Conservation (phyloP, 2,888 invertebrate species). For the Drosophila kanekoi region DNA sequence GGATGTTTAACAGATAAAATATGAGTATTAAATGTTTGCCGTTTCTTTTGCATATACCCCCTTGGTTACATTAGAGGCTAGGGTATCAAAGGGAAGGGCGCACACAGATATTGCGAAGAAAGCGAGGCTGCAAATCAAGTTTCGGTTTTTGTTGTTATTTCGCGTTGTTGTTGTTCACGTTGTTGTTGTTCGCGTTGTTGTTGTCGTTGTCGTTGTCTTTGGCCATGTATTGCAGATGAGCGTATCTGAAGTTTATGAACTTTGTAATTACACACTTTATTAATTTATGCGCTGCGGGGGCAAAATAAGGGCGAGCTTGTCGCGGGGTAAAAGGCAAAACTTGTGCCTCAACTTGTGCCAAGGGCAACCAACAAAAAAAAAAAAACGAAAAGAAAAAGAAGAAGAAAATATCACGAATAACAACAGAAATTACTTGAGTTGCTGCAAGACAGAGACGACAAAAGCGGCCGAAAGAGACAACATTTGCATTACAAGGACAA, state of each 20-base stretch:
- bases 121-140: conserved; percentile 38
- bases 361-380: conserved; percentile 12
- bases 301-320: not conserved
- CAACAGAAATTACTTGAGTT: conserved; percentile 28
- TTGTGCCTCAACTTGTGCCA: conserved; percentile 23
- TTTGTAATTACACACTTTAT: conserved; percentile 82
- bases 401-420: conserved; percentile 24
- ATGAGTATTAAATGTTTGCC: not conserved
- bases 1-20: not conserved
- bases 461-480: conserved; percentile 3
- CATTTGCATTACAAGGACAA: conserved; percentile 32
- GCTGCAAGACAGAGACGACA: conserved; percentile 4
- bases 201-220: conserved; percentile 36
- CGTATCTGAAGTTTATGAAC: conserved; percentile 77
- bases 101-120: not conserved
- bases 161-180: conserved; percentile 17
- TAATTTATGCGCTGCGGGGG: conserved; percentile 77
- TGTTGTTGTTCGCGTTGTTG: conserved; percentile 25
- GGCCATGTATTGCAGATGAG: conserved; percentile 72
- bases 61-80: not conserved
- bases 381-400: too few species aligned
- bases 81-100: conserved; percentile 19
- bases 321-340: conserved; percentile 27
- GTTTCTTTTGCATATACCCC: not conserved
- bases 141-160: conserved; percentile 24